Base-by-base conservation (phyloP, 2,888 invertebrate genomes). In the Epinotia brunnichana region DNA sequence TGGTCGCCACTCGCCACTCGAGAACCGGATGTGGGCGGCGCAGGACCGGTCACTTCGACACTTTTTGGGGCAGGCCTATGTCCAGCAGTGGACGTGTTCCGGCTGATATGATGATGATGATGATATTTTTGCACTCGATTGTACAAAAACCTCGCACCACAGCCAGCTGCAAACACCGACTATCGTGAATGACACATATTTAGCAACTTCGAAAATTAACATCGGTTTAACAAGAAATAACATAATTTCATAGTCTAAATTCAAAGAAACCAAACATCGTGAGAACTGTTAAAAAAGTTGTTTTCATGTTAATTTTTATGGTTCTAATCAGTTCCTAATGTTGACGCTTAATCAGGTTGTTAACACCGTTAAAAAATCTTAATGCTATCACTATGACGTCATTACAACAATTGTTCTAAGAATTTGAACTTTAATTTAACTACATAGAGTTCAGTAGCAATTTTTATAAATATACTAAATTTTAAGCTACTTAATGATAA, bases 341-440 rank as follows among this genome's bases (percentile, higher is more conserved):
- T 76, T 74, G 74, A 70, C 77, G 75, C 74, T 78, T 79, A 76
- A 77, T 76, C 74, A 57, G 70, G 61, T 74, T 67, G 76, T 77
- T 69, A 77, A 74, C 59, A 68, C 44, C 59, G 59, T 68, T 62
- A 57, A 67, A 69, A 67, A 74, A 73, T 21, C 13, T 61, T 61
- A 67, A 61, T 13, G 41, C 54, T 57, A 63, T 56, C 56, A 66
- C 17, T 64, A 66, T 62, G 60, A 29, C 15, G 35, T 35, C 24
- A 64, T 11, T n/a, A 35, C 9, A 35, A 35, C 35, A 35, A 9
- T 5, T 17, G 15, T 13, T 11, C 1, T 24, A 0, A 2, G 15
- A 68, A 48, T n/a, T 29, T 24, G 35, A 51, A 68, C 67, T 13
- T 9, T 48, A 56, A 21, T 7, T 0, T 2, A 10, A 9, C 0